Percentiles rank a stretch among this genome's conserved stretches.
phyloP scores from a whole-genome alignment of 2,888 invertebrate genomes.

The Netelia inedita region DNA sequence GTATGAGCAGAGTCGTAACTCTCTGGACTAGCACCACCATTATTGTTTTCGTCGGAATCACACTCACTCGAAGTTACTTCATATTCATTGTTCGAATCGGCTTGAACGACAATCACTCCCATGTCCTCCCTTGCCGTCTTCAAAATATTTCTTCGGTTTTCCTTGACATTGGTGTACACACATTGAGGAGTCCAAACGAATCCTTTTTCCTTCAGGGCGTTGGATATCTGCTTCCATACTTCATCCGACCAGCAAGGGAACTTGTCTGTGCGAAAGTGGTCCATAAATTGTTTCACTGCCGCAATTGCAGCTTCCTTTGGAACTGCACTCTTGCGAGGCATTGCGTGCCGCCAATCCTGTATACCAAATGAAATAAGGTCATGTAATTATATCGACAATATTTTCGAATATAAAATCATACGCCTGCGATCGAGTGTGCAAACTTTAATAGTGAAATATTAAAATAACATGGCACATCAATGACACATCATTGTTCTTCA shows the following conservation, averaged over 20 bases:
- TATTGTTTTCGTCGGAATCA: neutral
- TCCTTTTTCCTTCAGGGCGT: neutral
- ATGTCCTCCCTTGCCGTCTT: neutral
- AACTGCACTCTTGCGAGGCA: neutral
- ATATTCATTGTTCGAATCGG: neutral
- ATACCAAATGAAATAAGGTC: too few relatives aligned
- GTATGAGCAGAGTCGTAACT: neutral
- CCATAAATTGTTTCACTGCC: neutral
- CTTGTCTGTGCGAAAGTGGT: conserved; percentile 5
- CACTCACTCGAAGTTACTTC: neutral
- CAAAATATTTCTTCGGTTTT: conserved; percentile 13
- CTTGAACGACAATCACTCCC: neutral
- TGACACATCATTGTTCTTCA: too few relatives aligned
- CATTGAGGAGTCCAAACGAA: conserved; percentile 3
- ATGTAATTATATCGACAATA: too few relatives aligned
- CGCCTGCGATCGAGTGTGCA: too few relatives aligned
- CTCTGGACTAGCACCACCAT: neutral
- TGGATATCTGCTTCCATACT: conserved; percentile 17
- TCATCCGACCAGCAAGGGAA: conserved; percentile 5
- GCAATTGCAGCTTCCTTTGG: neutral
- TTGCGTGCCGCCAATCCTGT: neutral
- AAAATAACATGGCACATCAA: too few relatives aligned
- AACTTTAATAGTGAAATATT: too few relatives aligned
- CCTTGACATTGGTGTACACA: conserved; percentile 1
- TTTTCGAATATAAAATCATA: too few relatives aligned